Base-by-base conservation (phyloP, 2,888 invertebrate genomes). In the Plutella xylostella region DNA sequence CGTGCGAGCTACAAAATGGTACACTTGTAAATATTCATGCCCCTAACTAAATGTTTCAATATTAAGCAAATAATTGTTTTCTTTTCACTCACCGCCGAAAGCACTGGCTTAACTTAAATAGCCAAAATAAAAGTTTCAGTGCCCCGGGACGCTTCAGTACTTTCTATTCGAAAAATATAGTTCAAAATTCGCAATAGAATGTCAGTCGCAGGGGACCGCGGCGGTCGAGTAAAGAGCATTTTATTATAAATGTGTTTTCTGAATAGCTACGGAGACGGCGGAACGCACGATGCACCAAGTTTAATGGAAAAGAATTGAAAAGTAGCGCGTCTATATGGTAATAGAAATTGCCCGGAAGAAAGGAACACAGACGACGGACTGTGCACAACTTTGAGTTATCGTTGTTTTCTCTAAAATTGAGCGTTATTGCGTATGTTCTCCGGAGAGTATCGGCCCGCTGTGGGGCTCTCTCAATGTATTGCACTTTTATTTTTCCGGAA, bases 241-340 rank as follows among this genome's bases (percentile, higher is more conserved):
- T 80, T 82, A 80, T 80, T 80, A 80, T 75, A 79, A 82, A 83
- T 79, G 77, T 82, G 72, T 80, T 79, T 73, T 72, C 68, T 74
- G 72, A 72, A 73, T 68, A 69, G 68, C 42, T 42, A 52, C 61
- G 65, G 61, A 31, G 44, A 55, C 63, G 64, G 63, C 62, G 65
- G 69, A 78, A 79, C 78, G 78, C 79, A 77, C 70, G 72, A 76
- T 79, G 79, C 75, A 77, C 75, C 77, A 77, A 83, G 72, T 83
- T 82, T 82, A 83, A 82, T 83, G 80, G 82, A 82, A 82, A 82
- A 82, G 83, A 82, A 82, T 82, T 82, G 82, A 83, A 82, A 82
- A 83, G 79, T 79, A 79, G 78, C 80, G 72, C 72, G 75, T 83
- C 83, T 83, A 82, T 83, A 83, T 83, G 83, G 80, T 82, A 83